phyloP scores from a whole-genome alignment of 92 coral and sea anemone species.

The Isaurus tuberculatus region DNA sequence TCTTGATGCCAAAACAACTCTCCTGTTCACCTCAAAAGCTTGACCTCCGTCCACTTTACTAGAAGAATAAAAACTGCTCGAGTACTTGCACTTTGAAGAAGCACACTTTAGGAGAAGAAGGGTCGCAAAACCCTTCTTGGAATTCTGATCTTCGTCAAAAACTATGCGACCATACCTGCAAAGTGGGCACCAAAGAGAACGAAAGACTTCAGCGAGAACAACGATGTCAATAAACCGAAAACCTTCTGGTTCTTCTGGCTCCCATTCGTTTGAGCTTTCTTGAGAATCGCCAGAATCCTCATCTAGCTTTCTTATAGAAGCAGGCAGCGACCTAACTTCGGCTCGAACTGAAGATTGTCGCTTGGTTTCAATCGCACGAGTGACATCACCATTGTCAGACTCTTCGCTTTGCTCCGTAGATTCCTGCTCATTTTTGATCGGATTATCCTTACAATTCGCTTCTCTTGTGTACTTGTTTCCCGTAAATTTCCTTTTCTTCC shows the following conservation, averaged over 20 bases:
- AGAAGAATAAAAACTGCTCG: constrained; percentile 54
- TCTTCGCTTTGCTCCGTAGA: constrained; percentile 40
- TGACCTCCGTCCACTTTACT: constrained; percentile 24
- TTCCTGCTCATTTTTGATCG: constrained; percentile 25
- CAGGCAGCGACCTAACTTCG: constrained; percentile 5
- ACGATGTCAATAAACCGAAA: constrained; percentile 58
- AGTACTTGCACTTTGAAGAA: constrained; percentile 42
- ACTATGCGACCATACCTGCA: constrained; percentile 52
- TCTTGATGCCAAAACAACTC: constrained; percentile 59
- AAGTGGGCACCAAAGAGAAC: constrained; percentile 43
- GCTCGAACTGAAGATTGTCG: neutral
- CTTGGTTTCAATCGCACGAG: neutral
- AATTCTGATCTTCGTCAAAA: constrained; percentile 53
- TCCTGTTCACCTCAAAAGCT: constrained; percentile 62
- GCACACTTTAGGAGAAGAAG: constrained; percentile 48
- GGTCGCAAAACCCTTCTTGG: constrained; percentile 52
- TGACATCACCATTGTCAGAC: constrained; percentile 24
- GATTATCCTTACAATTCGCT: neutral
- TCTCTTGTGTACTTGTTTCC: constrained; percentile 36
- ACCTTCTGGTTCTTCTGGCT: constrained; percentile 37
- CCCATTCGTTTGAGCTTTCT: neutral
- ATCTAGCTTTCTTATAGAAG: neutral
- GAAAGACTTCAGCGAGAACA: constrained; percentile 33
- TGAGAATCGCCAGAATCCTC: neutral
- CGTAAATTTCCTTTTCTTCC: constrained; percentile 60